A percentile compares a stretch with the other conserved stretches of the same genome.
These are phyloP conservation scores for Hucho hucho DNA, from an alignment of 2,113 vertebrate genomes.

Conservation along the genomic window DNA sequence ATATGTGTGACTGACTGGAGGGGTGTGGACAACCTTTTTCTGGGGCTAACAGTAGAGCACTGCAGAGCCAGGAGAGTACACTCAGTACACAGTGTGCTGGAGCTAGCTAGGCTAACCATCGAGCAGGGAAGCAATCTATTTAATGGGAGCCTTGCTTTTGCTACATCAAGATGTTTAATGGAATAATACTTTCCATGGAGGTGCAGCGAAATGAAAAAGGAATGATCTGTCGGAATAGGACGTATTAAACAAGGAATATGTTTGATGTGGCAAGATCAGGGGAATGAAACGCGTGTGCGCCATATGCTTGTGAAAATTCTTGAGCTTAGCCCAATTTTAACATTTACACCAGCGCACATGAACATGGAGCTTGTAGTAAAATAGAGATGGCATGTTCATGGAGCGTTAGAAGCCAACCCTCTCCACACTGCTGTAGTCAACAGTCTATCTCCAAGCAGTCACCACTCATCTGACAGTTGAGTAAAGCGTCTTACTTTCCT, in stretches of 20 bases:
- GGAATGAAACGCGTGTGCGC: slow-evolving; percentile 4
- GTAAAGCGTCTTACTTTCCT: not conserved
- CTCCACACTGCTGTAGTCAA: slow-evolving; percentile 1
- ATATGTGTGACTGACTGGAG: slow-evolving; percentile 33
- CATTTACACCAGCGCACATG: slow-evolving; percentile 14
- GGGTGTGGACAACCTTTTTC: slow-evolving; percentile 42
- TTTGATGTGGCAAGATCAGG: slow-evolving; percentile 22
- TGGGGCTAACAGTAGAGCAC: slow-evolving; percentile 1
- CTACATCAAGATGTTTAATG: slow-evolving; percentile 1
- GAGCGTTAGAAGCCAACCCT: not conserved
- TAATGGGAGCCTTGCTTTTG: slow-evolving; percentile 4
- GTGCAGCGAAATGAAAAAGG: not conserved
- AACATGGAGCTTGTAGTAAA: slow-evolving; percentile 3
- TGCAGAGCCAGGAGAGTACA: not conserved
- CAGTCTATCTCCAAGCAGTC: not conserved
- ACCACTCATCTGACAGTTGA: not conserved
- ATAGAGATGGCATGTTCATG: not conserved
- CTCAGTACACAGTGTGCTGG: not conserved
- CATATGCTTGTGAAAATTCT: slow-evolving; percentile 23
- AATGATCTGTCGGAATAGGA: slow-evolving; percentile 14
- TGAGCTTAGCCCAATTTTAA: slow-evolving; percentile 13
- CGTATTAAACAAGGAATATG: slow-evolving; percentile 6
- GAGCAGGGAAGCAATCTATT: not conserved
- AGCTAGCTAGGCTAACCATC: no score
- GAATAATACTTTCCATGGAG: slow-evolving; percentile 3